Evolutionary conservation across 2,113 vertebrate genomes (phyloP), one percentile per base, ranked within the genome.

Genomic region (Neolamprologus fasciatus): DNA sequence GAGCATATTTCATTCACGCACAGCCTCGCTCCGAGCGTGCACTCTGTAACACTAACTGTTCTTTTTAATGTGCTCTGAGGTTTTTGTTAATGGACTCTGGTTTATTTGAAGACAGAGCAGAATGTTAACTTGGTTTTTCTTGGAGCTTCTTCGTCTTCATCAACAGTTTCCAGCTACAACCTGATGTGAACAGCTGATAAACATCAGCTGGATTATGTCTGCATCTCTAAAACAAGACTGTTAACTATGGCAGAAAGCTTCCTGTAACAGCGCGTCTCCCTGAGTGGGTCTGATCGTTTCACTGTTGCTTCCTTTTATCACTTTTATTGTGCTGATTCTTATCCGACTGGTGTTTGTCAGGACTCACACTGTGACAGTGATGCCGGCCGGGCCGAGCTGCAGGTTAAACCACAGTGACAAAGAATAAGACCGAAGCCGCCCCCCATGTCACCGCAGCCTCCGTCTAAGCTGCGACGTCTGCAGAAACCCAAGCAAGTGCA

Each of bases 1-100:
- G 33, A 16, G 3, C 35, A 14, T 1, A 14, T 3, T 21, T 21
- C 33, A 0, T 37, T 8, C 35, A 40, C 31, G 0, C 40, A 3
- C 40, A 17, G 14, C 9, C 40, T 47, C 21, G 21, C 6, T 45
- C 3, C 0, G 21, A 73, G 40, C 4, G 21, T 3, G 68, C 35
- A 23, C 40, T 26, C 21, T 9, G 37, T 47, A 45, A 71, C 19
- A 4, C n/a, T 0, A n/a, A 9, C 35, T 40, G 35, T 40, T 66
- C 61, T 1, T 23, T 9, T 5, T 42, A 6, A 14, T 42, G 66
- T 42, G 35, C 12, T 71, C 66, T 42, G 63, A 23, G 35, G 63
- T 0, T 45, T 73, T 45, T 10, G 66, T 45, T 23, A 68, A 68
- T 1, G 11, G 63, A 73, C 37, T 0, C 37, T 26, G 40, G 40